These are phyloP conservation scores for Oreochromis tanganicae DNA, from an alignment of 2,113 vertebrate species.

Conservation along the genomic window DNA sequence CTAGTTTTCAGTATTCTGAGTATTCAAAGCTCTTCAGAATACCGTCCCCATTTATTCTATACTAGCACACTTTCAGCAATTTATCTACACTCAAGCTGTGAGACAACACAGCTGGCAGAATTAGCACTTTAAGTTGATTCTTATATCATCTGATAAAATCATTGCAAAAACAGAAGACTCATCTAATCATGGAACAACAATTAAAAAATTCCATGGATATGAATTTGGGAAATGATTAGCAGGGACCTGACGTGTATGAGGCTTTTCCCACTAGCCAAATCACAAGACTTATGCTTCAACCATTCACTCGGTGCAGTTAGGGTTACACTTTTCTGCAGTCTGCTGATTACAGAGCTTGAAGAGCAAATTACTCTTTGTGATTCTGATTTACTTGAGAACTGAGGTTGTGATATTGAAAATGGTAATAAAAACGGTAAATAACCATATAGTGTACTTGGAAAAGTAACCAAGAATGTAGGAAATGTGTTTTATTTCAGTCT, in stretches of 20 bases:
- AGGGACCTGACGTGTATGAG: not conserved
- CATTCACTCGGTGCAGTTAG: not conserved
- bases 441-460: not conserved
- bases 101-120: not conserved
- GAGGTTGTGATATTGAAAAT: not conserved
- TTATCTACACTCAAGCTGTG: not conserved
- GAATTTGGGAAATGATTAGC: not conserved
- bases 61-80: not conserved
- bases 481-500: not conserved
- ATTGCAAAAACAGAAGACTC: not conserved
- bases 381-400: not conserved
- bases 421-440: not conserved
- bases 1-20: not conserved
- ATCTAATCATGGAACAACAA: not conserved
- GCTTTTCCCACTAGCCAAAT: not conserved
- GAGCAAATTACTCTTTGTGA: not conserved
- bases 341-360: not conserved
- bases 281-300: not conserved
- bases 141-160: not conserved
- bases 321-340: not conserved
- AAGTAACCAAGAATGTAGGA: not conserved
- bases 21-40: not conserved
- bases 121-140: not conserved
- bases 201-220: not conserved
- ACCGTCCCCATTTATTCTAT: not conserved